Conservation (phyloP, 2,888 invertebrate species). For the Quadriops clusia region DNA sequence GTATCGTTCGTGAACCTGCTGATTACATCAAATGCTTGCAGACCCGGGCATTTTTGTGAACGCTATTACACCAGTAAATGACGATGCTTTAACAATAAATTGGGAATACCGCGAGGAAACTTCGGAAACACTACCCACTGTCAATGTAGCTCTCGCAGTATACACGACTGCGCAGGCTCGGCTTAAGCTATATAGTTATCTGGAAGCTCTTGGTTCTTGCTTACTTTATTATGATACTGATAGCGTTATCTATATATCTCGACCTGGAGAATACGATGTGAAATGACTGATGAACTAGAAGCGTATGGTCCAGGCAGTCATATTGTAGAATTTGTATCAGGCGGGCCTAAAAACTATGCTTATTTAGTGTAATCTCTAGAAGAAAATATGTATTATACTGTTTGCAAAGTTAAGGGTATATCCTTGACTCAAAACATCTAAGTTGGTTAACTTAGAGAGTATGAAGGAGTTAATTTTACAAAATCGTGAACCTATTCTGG, state of each 20-base stretch:
- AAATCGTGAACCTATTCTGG: too few relatives aligned
- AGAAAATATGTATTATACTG: too few relatives aligned
- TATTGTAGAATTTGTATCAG: constrained; percentile 24
- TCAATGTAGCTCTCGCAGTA: constrained; percentile 26
- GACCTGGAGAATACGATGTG: constrained; percentile 23
- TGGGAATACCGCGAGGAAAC: too few relatives aligned
- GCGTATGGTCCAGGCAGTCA: constrained; percentile 19
- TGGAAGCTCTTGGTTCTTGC: constrained; percentile 22
- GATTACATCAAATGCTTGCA: constrained; percentile 14
- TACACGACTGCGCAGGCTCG: constrained; percentile 27
- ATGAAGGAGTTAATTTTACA: too few relatives aligned
- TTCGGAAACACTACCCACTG: constrained; percentile 8
- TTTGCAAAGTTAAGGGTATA: constrained; percentile 6
- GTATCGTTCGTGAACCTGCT: constrained; percentile 12
- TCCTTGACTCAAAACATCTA: constrained; percentile 3
- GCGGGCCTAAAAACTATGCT: constrained; percentile 8
- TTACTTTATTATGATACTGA: constrained; percentile 30
- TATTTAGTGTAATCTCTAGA: constrained; percentile 3
- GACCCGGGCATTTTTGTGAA: constrained; percentile 15
- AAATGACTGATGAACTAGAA: constrained; percentile 28
- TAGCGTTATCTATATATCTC: constrained; percentile 23
- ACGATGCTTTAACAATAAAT: too few relatives aligned
- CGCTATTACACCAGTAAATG: constrained; percentile 12
- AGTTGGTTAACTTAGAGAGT: too few relatives aligned
- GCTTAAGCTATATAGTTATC: constrained; percentile 24